phyloP scores from a whole-genome alignment of 53 echinoderm and acorn worm species.

The Actinopyga echinites region DNA sequence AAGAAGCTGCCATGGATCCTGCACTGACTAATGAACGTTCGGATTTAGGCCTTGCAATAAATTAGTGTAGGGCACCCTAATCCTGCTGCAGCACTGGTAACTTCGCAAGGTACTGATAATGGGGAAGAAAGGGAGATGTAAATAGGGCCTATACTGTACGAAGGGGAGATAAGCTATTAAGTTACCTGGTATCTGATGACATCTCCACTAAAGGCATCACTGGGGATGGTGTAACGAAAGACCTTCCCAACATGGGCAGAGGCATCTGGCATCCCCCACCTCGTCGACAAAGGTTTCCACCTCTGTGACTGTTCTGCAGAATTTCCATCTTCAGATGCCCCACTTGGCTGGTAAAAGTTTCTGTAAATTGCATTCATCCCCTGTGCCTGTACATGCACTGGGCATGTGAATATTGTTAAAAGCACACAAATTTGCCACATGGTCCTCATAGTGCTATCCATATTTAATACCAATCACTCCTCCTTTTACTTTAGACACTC shows the following conservation, averaged over 20 bases:
- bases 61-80: no score
- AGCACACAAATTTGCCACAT: neutral
- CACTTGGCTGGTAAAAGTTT: conserved; percentile 30
- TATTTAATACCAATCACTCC: neutral
- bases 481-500: neutral
- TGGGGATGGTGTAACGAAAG: conserved; percentile 85
- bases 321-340: neutral
- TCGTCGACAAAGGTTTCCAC: conserved; percentile 78
- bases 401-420: conserved; percentile 9
- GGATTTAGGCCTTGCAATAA: no score
- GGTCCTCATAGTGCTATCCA: neutral
- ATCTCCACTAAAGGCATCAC: conserved; percentile 90
- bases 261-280: conserved; percentile 82
- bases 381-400: conserved; percentile 2
- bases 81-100: no score
- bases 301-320: neutral
- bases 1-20: no score
- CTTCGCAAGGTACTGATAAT: no score
- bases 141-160: no score
- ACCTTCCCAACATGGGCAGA: conserved; percentile 86
- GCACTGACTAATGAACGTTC: no score
- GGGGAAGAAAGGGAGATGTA: no score
- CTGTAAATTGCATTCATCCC: conserved; percentile 45
- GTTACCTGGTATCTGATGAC: conserved; percentile 81
- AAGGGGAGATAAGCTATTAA: no score